Evolutionary conservation across 2,888 invertebrate genomes (phyloP).

Genomic region (Gastracanthus pulcherrimus): DNA sequence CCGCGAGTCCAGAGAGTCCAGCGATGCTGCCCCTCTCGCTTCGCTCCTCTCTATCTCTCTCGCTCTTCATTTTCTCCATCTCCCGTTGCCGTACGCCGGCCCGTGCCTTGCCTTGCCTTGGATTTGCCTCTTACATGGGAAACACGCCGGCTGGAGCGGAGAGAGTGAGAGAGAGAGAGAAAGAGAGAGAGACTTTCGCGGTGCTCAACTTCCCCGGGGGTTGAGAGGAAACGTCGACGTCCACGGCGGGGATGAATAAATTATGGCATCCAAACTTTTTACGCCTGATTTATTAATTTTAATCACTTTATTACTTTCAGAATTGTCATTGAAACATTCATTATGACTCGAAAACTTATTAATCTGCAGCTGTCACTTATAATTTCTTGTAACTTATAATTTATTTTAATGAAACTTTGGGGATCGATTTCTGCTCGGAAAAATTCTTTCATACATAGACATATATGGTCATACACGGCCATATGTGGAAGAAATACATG

Average conservation of each 20-base stretch:
- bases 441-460: too few relatives aligned
- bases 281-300: slow-evolving; percentile 46
- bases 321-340: slow-evolving; percentile 23
- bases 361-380: neutral
- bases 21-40: slow-evolving; percentile 64
- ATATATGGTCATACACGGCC: too few relatives aligned
- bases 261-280: slow-evolving; percentile 33
- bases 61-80: slow-evolving; percentile 58
- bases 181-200: slow-evolving; percentile 3
- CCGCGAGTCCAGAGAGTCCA: slow-evolving; percentile 72
- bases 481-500: too few relatives aligned
- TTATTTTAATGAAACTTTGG: too few relatives aligned
- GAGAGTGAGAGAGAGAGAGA: neutral
- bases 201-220: slow-evolving; percentile 44
- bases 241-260: slow-evolving; percentile 44
- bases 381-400: too few relatives aligned
- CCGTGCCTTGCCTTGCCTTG: slow-evolving; percentile 51
- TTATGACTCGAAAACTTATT: neutral
- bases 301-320: slow-evolving; percentile 3
- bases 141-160: slow-evolving; percentile 12
- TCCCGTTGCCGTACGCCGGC: slow-evolving; percentile 43
- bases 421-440: too few relatives aligned
- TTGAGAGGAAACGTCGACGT: slow-evolving; percentile 28
- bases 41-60: slow-evolving; percentile 63
- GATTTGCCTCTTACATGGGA: slow-evolving; percentile 63